A percentile compares a stretch with the other conserved stretches of the same genome.
Evolutionary conservation across 2,113 vertebrate genomes (phyloP).

Genomic region (Arenaria interpres): DNA sequence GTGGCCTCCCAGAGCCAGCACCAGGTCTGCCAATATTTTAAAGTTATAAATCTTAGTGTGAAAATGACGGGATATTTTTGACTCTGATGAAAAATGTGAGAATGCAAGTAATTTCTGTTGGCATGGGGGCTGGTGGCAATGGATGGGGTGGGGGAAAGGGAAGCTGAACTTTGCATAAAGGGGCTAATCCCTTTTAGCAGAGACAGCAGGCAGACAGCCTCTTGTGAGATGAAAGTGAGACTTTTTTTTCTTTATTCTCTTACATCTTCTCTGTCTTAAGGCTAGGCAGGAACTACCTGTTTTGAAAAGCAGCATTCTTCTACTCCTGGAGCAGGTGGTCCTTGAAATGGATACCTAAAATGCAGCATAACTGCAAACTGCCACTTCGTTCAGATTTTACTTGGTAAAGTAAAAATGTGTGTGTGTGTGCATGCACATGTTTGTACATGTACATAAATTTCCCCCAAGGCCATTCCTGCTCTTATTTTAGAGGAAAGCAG

Average conservation of each 20-base stretch:
- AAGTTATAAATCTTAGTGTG: not conserved
- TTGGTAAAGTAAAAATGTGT: not conserved
- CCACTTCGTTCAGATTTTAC: not conserved
- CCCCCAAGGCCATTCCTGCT: not conserved
- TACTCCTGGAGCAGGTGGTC: not conserved
- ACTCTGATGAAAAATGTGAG: not conserved
- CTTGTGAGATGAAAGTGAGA: not conserved
- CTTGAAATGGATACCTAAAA: not conserved
- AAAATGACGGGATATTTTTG: not conserved
- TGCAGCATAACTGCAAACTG: not conserved
- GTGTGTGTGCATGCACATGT: not conserved
- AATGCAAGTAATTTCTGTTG: not conserved
- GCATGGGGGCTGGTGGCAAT: not conserved
- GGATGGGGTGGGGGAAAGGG: not conserved
- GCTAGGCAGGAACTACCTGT: not conserved
- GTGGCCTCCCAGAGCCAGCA: not conserved
- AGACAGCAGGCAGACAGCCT: not conserved
- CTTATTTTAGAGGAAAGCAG: not conserved
- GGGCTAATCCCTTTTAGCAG: not conserved
- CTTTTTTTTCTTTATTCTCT: not conserved
- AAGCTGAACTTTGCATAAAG: not conserved
- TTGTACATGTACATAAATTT: not conserved
- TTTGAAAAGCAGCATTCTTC: not conserved
- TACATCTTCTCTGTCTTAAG: not conserved
- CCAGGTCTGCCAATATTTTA: not conserved